These are phyloP conservation scores for Cairina moschata DNA, from an alignment of 2,113 vertebrate genomes.

Conservation along the genomic window DNA sequence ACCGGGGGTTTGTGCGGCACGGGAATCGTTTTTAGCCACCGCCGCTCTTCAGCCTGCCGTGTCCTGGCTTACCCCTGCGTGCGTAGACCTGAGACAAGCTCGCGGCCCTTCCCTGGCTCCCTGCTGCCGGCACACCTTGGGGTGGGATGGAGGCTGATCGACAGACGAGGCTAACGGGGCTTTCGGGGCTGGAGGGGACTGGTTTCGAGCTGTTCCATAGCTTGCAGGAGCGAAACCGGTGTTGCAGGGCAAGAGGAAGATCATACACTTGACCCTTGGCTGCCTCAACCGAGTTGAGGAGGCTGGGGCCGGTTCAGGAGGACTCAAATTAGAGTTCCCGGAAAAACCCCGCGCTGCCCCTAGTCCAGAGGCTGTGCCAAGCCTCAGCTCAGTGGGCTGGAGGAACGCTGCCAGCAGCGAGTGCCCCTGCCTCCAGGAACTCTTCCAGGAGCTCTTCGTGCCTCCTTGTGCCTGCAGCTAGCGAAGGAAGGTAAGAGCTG, in stretches of 20 bases:
- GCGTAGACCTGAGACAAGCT: fast-evolving
- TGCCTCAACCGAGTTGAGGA: background rate
- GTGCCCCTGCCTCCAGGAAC: background rate
- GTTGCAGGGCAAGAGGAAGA: fast-evolving
- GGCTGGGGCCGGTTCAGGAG: background rate
- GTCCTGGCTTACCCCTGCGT: background rate
- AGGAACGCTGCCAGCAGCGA: background rate
- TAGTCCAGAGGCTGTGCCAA: background rate
- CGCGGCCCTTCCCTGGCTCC: background rate
- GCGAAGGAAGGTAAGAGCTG: background rate
- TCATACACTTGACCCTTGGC: background rate
- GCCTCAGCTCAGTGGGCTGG: background rate
- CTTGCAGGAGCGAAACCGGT: background rate
- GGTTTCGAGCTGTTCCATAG: background rate
- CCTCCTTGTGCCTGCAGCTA: fast-evolving
- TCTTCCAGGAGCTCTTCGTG: background rate
- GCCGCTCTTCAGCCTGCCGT: background rate
- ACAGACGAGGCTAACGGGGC: background rate
- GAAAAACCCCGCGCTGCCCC: background rate
- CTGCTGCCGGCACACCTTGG: background rate
- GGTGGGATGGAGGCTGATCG: background rate
- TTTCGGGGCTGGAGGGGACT: background rate
- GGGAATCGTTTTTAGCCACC: background rate
- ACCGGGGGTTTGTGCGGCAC: background rate
- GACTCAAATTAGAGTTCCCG: background rate